Percentiles rank a stretch among this genome's conserved stretches.
Conservation (phyloP, 2,888 invertebrate genomes). For the Scaptodrosophila latifasciaeformis region DNA sequence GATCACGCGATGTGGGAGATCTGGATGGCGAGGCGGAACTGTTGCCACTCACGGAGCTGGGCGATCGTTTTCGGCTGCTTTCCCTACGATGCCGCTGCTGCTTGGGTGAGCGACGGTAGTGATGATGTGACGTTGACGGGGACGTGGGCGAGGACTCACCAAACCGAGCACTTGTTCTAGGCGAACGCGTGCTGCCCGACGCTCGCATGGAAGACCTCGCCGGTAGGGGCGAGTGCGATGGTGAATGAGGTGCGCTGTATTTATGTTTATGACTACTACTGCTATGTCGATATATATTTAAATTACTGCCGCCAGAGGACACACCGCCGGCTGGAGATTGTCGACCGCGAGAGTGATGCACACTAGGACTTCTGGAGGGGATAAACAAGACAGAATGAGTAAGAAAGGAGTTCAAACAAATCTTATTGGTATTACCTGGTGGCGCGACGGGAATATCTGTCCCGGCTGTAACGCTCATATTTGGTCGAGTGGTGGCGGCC, state of each 20-base stretch:
- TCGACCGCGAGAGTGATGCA: conserved; percentile 59
- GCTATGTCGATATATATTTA: conserved; percentile 53
- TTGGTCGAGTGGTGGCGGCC: conserved; percentile 59
- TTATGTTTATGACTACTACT: conserved; percentile 66
- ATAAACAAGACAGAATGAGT: background rate
- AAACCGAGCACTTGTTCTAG: conserved; percentile 61
- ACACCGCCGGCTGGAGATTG: conserved; percentile 56
- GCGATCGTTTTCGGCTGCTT: conserved; percentile 48
- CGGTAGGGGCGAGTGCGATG: conserved; percentile 75
- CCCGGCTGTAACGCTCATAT: conserved; percentile 71
- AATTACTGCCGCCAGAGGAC: conserved; percentile 29
- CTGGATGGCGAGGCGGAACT: conserved; percentile 72
- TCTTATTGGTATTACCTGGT: conserved; percentile 65
- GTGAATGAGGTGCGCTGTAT: conserved; percentile 54
- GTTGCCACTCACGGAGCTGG: conserved; percentile 56
- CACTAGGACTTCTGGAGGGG: conserved; percentile 67
- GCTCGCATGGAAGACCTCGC: conserved; percentile 74
- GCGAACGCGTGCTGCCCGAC: conserved; percentile 69
- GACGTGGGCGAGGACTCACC: conserved; percentile 72
- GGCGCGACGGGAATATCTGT: conserved; percentile 65
- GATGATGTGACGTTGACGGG: conserved; percentile 47
- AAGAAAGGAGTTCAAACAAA: background rate
- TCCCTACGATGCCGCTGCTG: conserved; percentile 38
- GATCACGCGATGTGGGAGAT: conserved; percentile 71
- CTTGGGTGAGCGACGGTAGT: conserved; percentile 52